Evolutionary conservation across 1,140 invertebrate genomes (phyloP).

Genomic region (Phthorimaea operculella): DNA sequence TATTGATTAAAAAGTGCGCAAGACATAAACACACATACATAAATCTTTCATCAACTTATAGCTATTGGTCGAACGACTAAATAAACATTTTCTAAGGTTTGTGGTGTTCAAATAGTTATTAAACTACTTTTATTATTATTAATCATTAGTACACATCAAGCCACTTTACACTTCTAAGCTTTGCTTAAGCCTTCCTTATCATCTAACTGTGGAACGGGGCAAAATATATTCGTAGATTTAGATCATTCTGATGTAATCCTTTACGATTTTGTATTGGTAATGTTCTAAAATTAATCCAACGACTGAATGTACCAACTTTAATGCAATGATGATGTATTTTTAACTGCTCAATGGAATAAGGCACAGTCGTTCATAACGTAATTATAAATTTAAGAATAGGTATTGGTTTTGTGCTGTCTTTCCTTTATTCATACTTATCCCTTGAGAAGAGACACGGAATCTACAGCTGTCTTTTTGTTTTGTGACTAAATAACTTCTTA

Average conservation of each 20-base stretch:
- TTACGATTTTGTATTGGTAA: neutral
- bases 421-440: no score
- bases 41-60: no score
- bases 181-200: neutral
- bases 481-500: no score
- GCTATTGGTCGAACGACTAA: no score
- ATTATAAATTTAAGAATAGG: neutral
- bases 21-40: no score
- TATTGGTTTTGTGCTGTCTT: no score
- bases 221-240: neutral
- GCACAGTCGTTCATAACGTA: neutral
- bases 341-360: neutral
- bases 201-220: neutral
- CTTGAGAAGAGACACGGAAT: no score
- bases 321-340: neutral
- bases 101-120: neutral
- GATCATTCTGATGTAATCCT: neutral
- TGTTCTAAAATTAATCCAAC: neutral
- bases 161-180: constrained; percentile 1
- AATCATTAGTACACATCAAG: neutral
- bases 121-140: neutral
- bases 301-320: neutral
- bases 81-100: no score
- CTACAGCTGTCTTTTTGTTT: no score
- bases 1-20: no score